Conservation (phyloP, 2,113 vertebrate genomes). For the Maylandia zebra region DNA sequence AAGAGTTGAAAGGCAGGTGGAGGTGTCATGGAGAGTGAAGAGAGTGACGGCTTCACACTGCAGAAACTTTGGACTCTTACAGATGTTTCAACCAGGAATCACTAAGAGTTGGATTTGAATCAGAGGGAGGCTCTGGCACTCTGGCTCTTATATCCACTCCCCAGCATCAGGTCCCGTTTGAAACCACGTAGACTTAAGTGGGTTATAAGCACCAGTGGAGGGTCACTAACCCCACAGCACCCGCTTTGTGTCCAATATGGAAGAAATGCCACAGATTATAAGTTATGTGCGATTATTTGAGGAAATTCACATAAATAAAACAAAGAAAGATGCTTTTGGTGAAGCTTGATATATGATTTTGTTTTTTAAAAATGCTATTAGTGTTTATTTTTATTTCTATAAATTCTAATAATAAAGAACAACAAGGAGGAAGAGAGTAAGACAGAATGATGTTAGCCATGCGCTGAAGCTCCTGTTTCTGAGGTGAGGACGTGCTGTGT, state of each 20-base stretch:
- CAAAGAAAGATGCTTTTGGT: not conserved
- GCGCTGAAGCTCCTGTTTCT: not conserved
- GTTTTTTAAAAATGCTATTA: fast-evolving
- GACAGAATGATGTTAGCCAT: not conserved
- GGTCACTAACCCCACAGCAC: not conserved
- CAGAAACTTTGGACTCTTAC: not conserved
- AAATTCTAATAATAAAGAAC: not conserved
- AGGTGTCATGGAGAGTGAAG: not conserved
- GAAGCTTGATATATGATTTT: not conserved
- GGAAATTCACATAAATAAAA: not conserved
- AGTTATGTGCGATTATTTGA: fast-evolving
- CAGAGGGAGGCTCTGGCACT: not conserved
- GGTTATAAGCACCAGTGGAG: not conserved
- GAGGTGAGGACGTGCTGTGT: not conserved
- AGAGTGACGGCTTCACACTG: not conserved
- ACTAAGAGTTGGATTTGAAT: not conserved
- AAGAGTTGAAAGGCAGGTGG: not conserved
- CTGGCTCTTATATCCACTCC: fast-evolving
- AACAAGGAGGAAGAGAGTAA: not conserved
- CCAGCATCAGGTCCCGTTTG: fast-evolving
- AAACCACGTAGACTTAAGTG: not conserved
- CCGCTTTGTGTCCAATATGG: not conserved
- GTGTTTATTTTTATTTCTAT: not conserved
- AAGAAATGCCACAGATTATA: not conserved
- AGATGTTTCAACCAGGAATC: not conserved